Base-by-base conservation (phyloP, 92 coral and sea anemone genomes). In the Phymanthus crucifer region DNA sequence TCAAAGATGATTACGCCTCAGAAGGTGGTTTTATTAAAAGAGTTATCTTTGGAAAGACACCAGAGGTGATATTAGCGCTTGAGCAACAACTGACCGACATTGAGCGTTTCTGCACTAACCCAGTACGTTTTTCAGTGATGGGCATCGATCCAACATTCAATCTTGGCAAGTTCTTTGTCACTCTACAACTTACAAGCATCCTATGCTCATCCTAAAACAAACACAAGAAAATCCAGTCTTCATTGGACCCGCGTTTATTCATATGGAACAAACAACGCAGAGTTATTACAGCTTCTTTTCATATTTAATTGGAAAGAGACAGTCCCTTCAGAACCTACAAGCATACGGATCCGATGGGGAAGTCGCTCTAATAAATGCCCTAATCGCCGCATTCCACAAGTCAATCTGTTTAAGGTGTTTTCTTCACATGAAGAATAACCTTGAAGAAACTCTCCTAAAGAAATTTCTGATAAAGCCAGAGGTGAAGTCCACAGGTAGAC, bases 131-230 rank as follows among this genome's bases (percentile, higher is more conserved):
- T 79, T 78, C 82, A 32, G 78, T 88, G 16, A 12, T 88, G 82
- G 91, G 88, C 1, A 79, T 88, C 32, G 91, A 88, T 54, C 88
- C 91, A 33, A 88, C 91, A 38, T 88, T 84, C 78, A 88, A 82
- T 54, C 70, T 88, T 16, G 91, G 86, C 4, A 74, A 56, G 23
- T 84, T 84, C 64, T 74, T 79, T 70, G 85, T 88, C 58, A 50
- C 58, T 66, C 79, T 5, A 79, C 85, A n/a, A 84, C 91, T 26
- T 79, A 84, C 77, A 84, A 84, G 48, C 91, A 84, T 70, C 66
- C 76, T n/a, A 52, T 88, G 88, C 72, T 88, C 31, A 43, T 35
- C 18, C 26, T 65, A 52, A 88, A 79, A 69, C 24, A 67, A 66
- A 58, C 71, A 21, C 27, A 71, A 19, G 78, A 76, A 33, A 75